phyloP scores from a whole-genome alignment of 2,797 vertebrate genomes.

The Loris lydekkerianus region DNA sequence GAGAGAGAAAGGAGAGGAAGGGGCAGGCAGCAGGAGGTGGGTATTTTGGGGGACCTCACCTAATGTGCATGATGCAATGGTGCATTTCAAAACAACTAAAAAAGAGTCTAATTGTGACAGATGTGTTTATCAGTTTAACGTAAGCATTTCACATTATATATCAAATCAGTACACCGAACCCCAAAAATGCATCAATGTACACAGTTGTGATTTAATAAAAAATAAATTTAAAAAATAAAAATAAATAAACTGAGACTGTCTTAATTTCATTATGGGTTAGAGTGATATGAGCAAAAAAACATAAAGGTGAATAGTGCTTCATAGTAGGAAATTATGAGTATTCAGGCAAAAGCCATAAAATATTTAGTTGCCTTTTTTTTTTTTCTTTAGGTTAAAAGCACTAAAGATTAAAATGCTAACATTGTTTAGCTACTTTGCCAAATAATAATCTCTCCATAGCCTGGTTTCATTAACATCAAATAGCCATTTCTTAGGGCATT shows the following conservation, averaged over 20 bases:
- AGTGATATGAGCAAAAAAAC: not conserved
- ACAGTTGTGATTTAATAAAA: too few species aligned
- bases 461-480: slow-evolving; percentile 69
- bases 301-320: slow-evolving; percentile 23
- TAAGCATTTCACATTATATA: too few species aligned
- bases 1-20: too few species aligned
- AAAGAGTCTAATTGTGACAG: too few species aligned
- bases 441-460: not conserved
- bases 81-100: too few species aligned
- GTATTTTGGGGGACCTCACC: too few species aligned
- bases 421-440: slow-evolving; percentile 13
- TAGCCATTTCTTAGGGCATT: not conserved
- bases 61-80: too few species aligned
- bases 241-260: not conserved
- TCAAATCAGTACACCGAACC: too few species aligned
- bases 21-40: too few species aligned
- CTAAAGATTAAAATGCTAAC: slow-evolving; percentile 1
- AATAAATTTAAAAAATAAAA: too few species aligned
- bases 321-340: not conserved
- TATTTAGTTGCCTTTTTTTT: not conserved
- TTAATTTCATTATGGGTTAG: not conserved
- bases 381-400: not conserved
- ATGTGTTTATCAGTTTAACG: too few species aligned
- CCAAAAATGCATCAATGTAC: too few species aligned
- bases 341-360: slow-evolving; percentile 14